A percentile compares a stretch with the other conserved stretches of the same genome.
These are phyloP conservation scores for Nemotelus nigrinus DNA, from an alignment of 2,888 invertebrate species.

Conservation along the genomic window DNA sequence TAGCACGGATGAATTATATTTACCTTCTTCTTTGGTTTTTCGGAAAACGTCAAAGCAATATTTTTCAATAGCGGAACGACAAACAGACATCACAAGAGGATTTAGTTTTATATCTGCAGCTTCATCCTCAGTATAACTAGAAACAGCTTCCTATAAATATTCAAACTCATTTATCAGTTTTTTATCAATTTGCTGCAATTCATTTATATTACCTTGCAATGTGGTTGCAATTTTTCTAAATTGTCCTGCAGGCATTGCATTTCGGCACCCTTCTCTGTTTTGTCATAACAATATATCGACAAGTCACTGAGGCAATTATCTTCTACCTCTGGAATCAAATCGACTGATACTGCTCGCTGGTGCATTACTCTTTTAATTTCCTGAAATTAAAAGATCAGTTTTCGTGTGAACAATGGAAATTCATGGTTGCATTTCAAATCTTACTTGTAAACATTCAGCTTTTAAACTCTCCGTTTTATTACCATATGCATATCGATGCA, in stretches of 20 bases:
- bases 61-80: constrained; percentile 80
- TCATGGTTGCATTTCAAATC: not conserved
- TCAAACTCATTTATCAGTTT: not conserved
- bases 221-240: constrained; percentile 73
- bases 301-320: constrained; percentile 88
- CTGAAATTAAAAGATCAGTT: constrained; percentile 63
- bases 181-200: not conserved
- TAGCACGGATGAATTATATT: not conserved
- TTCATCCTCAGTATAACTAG: constrained; percentile 88
- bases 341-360: constrained; percentile 90
- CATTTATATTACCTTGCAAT: constrained; percentile 71
- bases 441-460: constrained; percentile 66
- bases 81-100: constrained; percentile 84
- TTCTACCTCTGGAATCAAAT: constrained; percentile 94
- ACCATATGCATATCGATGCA: constrained; percentile 78
- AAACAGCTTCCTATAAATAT: constrained; percentile 68
- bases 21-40: constrained; percentile 76
- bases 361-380: constrained; percentile 93
- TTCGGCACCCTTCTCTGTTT: constrained; percentile 90
- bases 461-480: constrained; percentile 67
- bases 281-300: constrained; percentile 82
- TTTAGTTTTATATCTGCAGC: constrained; percentile 91
- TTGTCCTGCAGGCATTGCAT: constrained; percentile 91
- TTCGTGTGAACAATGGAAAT: not conserved
- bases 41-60: constrained; percentile 77